Conservation (phyloP, 1,140 invertebrate species). For the Heliconius hermathena region DNA sequence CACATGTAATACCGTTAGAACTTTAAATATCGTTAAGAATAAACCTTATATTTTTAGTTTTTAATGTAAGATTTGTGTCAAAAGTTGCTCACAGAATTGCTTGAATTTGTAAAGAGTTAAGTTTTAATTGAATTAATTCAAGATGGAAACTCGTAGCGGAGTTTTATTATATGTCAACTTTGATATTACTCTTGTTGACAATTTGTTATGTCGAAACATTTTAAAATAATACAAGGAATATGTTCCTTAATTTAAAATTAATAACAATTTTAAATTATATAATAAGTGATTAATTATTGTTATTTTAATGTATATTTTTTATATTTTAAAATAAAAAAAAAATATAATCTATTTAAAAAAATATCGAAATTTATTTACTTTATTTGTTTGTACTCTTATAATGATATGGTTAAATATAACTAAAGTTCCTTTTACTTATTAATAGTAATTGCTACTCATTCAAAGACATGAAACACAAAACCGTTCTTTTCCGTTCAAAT, state of each 20-base stretch:
- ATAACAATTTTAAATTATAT: background rate
- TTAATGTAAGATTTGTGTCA: constrained; percentile 17
- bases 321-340: background rate
- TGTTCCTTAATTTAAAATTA: background rate
- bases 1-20: background rate
- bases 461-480: no score
- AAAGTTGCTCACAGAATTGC: constrained; percentile 26
- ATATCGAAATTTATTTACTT: no score
- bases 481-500: no score
- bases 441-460: no score
- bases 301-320: background rate
- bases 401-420: no score
- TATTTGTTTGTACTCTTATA: no score
- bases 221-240: background rate
- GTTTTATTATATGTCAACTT: constrained; percentile 31
- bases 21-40: background rate
- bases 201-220: constrained; percentile 20
- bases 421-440: no score
- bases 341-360: no score
- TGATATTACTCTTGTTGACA: constrained; percentile 30
- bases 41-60: constrained; percentile 2
- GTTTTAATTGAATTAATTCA: constrained; percentile 31
- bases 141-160: constrained; percentile 20
- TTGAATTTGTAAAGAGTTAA: constrained; percentile 30
- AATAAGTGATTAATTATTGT: background rate